phyloP scores from a whole-genome alignment of 2,888 invertebrate species.

The Noctua janthe region DNA sequence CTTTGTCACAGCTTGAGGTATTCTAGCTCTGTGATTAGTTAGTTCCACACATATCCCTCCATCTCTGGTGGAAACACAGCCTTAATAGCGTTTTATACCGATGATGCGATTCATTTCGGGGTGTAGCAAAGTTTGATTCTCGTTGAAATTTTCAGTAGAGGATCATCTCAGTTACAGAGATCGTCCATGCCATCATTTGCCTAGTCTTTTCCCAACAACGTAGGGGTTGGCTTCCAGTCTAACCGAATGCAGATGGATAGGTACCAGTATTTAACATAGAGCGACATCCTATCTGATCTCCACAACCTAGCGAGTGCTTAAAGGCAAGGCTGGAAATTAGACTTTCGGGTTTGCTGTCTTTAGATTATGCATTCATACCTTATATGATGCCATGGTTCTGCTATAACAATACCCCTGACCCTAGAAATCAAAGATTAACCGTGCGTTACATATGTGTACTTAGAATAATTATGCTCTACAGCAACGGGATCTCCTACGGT shows the following conservation, averaged over 20 bases:
- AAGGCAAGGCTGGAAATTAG: not conserved
- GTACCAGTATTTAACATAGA: not conserved
- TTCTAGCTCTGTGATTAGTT: too few relatives aligned
- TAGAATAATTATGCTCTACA: conserved; percentile 35
- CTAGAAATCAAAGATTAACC: conserved; percentile 27
- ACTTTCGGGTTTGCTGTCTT: not conserved
- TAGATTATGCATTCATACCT: conserved; percentile 3
- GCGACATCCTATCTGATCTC: not conserved
- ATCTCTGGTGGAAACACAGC: too few relatives aligned
- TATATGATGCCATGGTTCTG: not conserved
- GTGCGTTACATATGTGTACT: conserved; percentile 14
- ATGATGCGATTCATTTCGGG: not conserved
- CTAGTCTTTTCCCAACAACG: not conserved
- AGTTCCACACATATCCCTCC: too few relatives aligned
- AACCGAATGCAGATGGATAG: not conserved
- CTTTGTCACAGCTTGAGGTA: too few relatives aligned
- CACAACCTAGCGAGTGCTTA: not conserved
- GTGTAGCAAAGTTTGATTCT: not conserved
- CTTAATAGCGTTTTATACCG: not conserved
- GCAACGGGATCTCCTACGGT: conserved; percentile 41
- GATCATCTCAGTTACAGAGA: not conserved
- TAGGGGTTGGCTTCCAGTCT: not conserved
- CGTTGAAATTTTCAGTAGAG: not conserved
- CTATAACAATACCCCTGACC: conserved; percentile 26
- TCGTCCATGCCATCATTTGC: not conserved